A percentile compares a stretch with the other conserved stretches of the same genome.
These are phyloP conservation scores for Syritta pipiens DNA, from an alignment of 2,888 invertebrate genomes.

Conservation along the genomic window DNA sequence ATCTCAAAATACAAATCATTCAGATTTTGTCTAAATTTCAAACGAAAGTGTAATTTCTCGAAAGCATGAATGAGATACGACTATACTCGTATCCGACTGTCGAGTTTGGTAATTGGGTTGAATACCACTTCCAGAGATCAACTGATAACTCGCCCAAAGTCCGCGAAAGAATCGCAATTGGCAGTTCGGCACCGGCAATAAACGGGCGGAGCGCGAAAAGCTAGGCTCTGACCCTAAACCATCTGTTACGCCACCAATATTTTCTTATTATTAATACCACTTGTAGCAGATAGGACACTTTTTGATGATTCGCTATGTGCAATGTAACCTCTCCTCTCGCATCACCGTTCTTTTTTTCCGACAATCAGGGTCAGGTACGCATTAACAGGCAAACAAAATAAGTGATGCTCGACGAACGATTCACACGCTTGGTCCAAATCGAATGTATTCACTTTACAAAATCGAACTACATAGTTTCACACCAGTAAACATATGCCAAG, in stretches of 20 bases:
- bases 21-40: too few species aligned
- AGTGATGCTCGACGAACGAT: not conserved
- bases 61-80: too few species aligned
- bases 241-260: not conserved
- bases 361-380: not conserved
- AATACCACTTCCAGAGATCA: too few species aligned
- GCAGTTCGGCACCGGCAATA: too few species aligned
- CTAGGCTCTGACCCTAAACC: not conserved
- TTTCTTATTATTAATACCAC: not conserved
- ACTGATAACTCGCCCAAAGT: too few species aligned
- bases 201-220: too few species aligned
- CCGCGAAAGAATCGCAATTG: too few species aligned
- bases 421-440: not conserved
- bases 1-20: too few species aligned
- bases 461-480: constrained; percentile 3
- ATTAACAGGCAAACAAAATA: not conserved
- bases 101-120: too few species aligned
- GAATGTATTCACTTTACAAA: constrained; percentile 8
- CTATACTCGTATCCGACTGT: too few species aligned
- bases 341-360: constrained; percentile 2
- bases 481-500: not conserved
- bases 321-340: not conserved
- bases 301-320: not conserved
- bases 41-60: too few species aligned
- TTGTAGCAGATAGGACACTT: too few species aligned